Evolutionary conservation across 2,113 vertebrate species (phyloP), one percentile per base, ranked within the genome.

Genomic region (Cnemophilus loriae): DNA sequence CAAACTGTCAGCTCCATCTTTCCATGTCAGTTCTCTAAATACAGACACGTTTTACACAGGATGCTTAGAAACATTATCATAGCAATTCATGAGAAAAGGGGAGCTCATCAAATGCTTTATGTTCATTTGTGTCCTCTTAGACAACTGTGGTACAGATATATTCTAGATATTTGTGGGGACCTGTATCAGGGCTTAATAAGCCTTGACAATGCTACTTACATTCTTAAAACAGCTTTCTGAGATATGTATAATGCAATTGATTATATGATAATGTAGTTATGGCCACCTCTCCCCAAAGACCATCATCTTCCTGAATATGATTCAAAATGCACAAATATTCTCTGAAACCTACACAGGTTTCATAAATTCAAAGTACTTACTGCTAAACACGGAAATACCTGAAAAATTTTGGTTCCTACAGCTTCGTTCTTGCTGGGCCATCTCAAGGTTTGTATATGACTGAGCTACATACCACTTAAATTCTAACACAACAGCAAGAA

Each of bases 211-310:
- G 9, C 33, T 65, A 33, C 32, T 76, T 53, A n/a, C 7, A 53
- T 16, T 52, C 55, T 61, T 64, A n/a, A 65, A 74, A 39, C 5
- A 41, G 17, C 26, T 77, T 83, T 50, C 28, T 65, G 56, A 81
- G 42, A 46, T 37, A 68, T 0, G 2, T 23, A 33, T 21, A 46
- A 49, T n/a, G 30, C 1, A 0, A 53, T 2, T 30, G 33, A 63
- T 75, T 35, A 39, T 32, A 57, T 0, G 0, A 17, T 32, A 74
- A 60, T 5, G 6, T 7, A 78, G 32, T 49, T 57, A 39, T 16
- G 55, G 19, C 27, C 18, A 13, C 7, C 16, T 85, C 19, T 41
- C 37, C 67, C 24, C 21, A 39, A 21, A 87, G n/a, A 83, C 0
- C 1, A 61, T 37, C 1, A 44, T 32, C 59, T 35, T 37, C 33